These are phyloP conservation scores for Brachionus plicatilis DNA, from an alignment of 1,140 invertebrate species.

Conservation along the genomic window DNA sequence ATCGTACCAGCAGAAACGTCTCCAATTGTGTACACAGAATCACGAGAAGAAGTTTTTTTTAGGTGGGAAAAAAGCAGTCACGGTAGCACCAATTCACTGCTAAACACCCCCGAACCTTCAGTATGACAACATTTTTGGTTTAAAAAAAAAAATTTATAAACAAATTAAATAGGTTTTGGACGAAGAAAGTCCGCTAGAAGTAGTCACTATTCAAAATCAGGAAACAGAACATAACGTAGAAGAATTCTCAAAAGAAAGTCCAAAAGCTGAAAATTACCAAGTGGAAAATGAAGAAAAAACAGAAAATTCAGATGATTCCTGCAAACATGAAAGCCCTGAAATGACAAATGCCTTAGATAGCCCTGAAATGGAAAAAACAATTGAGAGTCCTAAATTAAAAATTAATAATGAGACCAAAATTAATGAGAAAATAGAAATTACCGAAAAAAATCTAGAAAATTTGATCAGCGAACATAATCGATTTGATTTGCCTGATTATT, in stretches of 20 bases:
- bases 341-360: background rate
- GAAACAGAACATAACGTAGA: background rate
- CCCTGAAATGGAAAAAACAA: background rate
- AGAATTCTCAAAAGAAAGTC: background rate
- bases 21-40: background rate
- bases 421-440: background rate
- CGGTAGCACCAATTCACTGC: background rate
- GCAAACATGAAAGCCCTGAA: background rate
- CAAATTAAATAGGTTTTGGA: background rate
- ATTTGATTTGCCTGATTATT: background rate
- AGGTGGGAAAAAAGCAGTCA: constrained; percentile 16
- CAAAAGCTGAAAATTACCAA: background rate
- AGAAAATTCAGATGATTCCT: background rate
- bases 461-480: background rate
- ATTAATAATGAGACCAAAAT: background rate
- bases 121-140: background rate
- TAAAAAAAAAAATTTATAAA: background rate
- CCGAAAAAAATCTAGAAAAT: background rate
- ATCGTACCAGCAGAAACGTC: background rate
- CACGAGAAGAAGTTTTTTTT: background rate
- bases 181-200: background rate
- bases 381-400: background rate
- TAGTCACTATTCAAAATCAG: background rate
- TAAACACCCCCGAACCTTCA: background rate
- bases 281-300: background rate